Evolutionary conservation across 2,888 invertebrate genomes (phyloP), one percentile per base, ranked within the genome.

Genomic region (Pammene fasciana): DNA sequence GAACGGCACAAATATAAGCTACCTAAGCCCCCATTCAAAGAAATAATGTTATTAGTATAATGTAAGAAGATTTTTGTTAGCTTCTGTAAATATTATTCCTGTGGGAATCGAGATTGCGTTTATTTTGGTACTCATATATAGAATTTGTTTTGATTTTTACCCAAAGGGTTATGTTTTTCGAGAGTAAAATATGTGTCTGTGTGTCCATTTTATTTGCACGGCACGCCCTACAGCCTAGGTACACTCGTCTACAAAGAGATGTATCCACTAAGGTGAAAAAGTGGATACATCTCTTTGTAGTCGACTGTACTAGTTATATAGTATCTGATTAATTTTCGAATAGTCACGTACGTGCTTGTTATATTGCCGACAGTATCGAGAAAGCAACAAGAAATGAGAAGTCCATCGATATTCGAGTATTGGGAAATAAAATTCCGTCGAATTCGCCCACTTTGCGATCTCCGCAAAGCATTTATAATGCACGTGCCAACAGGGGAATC

Each of bases 391-490:
- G 10, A 41, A 65, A 56, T 48, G 46, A 46, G 46, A 18, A 48
- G 65, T 65, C 65, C 55, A 65, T 65, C 65, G 55, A 55, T 65
- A 65, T 65, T 56, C 65, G 46, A 74, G 78, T 79, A 78, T 77
- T 76, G 79, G 80, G 79, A 80, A 84, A 86, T 84, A 85, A 82
- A 86, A 82, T 76, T 79, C 75, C 73, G 75, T 77, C 75, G 76
- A 78, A 80, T 83, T 85, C 76, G 78, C 76, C 73, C 75, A 81
- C 78, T 79, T 80, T 78, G 79, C 77, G 80, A 79, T 84, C 83
- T 82, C 82, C 82, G 77, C 80, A 78, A 76, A 81, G 80, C 86
- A 87, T 88, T 84, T 85, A 87, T 88, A 86, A 88, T 87, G 86
- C 86, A 88, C 79, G 79, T 79, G 85, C 82, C 85, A 85, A 79